phyloP scores from a whole-genome alignment of 2,113 vertebrate genomes.

The Psephotus haematonotus region DNA sequence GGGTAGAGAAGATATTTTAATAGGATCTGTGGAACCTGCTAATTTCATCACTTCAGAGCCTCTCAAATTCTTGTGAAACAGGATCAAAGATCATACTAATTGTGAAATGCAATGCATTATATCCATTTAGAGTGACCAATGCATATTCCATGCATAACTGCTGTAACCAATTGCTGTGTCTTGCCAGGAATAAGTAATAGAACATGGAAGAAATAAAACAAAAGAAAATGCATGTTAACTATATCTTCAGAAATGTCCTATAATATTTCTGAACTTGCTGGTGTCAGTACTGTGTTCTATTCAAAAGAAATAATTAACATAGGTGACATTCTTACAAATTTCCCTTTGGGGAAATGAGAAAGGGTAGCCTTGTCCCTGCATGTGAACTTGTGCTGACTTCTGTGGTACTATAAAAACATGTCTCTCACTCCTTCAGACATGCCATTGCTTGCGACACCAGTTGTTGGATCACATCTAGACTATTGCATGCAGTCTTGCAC shows the following conservation, averaged over 20 bases:
- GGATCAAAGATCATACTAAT: neutral
- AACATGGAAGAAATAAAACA: neutral
- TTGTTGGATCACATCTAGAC: neutral
- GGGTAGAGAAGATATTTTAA: neutral
- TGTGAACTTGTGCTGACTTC: neutral
- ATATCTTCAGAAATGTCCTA: neutral
- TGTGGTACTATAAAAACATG: neutral
- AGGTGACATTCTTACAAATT: neutral
- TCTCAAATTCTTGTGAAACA: neutral
- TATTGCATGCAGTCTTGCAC: neutral
- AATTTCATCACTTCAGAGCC: neutral
- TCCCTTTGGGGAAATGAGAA: neutral
- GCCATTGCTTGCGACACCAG: neutral
- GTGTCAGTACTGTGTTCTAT: neutral
- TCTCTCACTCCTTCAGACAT: neutral
- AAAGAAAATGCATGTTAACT: neutral
- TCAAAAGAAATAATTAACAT: neutral
- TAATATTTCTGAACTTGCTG: neutral
- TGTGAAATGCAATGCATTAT: neutral
- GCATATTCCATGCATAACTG: neutral
- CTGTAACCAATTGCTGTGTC: neutral
- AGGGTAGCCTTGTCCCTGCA: neutral
- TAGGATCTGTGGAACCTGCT: neutral
- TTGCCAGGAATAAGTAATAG: neutral
- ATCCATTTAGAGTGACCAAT: rapidly evolving